These are phyloP conservation scores for Pyrgilauda ruficollis DNA, from an alignment of 2,113 vertebrate genomes.

Conservation along the genomic window DNA sequence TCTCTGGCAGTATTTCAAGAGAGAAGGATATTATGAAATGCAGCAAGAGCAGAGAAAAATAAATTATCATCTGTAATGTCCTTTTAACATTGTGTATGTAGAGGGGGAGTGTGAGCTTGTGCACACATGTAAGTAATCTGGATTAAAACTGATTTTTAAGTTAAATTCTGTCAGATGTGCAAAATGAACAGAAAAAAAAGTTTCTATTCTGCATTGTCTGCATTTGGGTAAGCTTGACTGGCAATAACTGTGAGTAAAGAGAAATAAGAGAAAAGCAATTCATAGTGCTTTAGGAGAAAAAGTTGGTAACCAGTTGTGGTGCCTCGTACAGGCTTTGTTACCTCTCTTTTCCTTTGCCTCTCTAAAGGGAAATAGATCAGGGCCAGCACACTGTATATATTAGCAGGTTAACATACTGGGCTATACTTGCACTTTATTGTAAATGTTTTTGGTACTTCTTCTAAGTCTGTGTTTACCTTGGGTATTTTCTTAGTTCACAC, in stretches of 20 bases:
- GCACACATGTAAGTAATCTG: constrained; percentile 47
- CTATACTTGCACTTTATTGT: constrained; percentile 54
- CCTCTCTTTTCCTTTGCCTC: background rate
- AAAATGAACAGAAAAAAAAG: background rate
- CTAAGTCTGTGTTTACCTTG: constrained; percentile 67
- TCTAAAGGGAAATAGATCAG: background rate
- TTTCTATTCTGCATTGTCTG: background rate
- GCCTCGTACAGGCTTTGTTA: background rate
- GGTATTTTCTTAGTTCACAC: constrained; percentile 61
- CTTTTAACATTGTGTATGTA: constrained; percentile 3
- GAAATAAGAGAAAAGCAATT: background rate
- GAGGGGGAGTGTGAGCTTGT: background rate
- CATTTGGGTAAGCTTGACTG: background rate
- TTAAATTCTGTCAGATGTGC: constrained; percentile 39
- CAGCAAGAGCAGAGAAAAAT: constrained; percentile 39
- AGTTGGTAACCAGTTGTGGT: background rate
- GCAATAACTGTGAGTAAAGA: background rate
- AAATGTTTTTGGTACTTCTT: constrained; percentile 70
- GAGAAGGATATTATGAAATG: constrained; percentile 44
- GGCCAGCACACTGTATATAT: constrained; percentile 38
- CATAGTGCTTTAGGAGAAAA: background rate
- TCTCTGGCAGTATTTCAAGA: constrained; percentile 41
- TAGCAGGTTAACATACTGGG: constrained; percentile 50
- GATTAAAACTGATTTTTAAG: constrained; percentile 17
- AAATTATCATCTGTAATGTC: constrained; percentile 36